Evolutionary conservation across 2,797 vertebrate species (phyloP).

Genomic region (Sitta carolinensis): DNA sequence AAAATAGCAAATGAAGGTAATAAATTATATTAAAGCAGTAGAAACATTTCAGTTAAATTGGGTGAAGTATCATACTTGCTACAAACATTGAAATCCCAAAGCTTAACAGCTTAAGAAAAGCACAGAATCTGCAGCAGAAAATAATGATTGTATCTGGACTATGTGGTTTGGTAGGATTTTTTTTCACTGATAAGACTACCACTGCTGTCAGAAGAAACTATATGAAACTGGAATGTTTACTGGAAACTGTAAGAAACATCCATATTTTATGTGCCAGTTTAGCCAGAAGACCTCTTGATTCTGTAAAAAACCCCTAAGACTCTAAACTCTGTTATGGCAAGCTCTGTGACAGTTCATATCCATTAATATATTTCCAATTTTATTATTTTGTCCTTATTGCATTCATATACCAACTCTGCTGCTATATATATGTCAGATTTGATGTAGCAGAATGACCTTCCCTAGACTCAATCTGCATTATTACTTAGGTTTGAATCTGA

Average conservation of each 20-base stretch:
- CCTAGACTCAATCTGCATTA: not conserved
- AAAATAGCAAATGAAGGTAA: not conserved
- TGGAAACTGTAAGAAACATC: not conserved
- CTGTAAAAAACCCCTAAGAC: not conserved
- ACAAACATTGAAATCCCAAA: not conserved
- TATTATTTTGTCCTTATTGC: not conserved
- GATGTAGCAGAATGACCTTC: not conserved
- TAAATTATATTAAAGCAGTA: not conserved
- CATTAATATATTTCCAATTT: not conserved
- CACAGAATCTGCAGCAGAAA: not conserved
- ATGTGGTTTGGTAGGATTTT: not conserved
- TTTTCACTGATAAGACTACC: not conserved
- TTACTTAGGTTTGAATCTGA: not conserved
- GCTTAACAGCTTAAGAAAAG: not conserved
- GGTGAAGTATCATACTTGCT: not conserved
- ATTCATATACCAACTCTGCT: not conserved
- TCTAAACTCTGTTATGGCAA: not conserved
- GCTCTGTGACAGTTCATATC: not conserved
- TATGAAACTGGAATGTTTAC: not conserved
- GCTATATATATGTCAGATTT: not conserved
- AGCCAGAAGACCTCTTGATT: not conserved
- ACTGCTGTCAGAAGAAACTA: not conserved
- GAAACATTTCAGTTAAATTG: not conserved
- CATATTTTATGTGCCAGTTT: not conserved
- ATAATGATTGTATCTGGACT: not conserved